Evolutionary conservation across 2,888 invertebrate species (phyloP).

Genomic region (Ctena decussata): DNA sequence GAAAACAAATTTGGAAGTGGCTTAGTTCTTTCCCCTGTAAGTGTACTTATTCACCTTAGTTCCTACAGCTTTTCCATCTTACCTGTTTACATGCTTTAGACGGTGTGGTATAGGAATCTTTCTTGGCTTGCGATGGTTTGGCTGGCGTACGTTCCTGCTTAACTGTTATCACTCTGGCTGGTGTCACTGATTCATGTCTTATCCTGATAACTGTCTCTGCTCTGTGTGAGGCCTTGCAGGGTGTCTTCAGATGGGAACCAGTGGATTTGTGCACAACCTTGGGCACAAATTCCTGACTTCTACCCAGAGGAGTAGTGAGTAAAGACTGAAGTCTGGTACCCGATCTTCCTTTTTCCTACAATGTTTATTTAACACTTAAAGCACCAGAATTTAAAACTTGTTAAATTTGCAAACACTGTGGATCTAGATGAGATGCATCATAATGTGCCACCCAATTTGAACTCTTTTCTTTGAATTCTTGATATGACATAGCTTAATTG

Average conservation of each 20-base stretch:
- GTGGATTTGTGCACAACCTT: neutral
- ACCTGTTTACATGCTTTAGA: constrained; percentile 41
- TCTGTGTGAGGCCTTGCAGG: neutral
- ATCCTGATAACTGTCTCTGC: neutral
- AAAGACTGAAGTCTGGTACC: neutral
- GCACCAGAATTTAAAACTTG: no score
- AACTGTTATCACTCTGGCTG: neutral
- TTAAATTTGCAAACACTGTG: no score
- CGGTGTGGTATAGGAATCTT: neutral
- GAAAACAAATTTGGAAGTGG: no score
- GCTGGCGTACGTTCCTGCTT: neutral
- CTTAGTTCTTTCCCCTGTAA: no score
- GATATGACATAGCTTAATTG: no score
- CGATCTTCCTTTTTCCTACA: neutral
- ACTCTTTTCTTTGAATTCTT: no score
- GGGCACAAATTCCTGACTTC: neutral
- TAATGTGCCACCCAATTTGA: no score
- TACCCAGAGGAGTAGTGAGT: neutral
- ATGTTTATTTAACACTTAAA: neutral
- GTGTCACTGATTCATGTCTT: neutral
- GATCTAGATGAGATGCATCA: no score
- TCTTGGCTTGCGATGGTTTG: neutral
- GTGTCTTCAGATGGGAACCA: neutral
- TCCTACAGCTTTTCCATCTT: no score
- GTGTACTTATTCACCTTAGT: no score